Evolutionary conservation across 1,140 invertebrate species (phyloP), one percentile per base, ranked within the genome.

Genomic region (Zaprionus africanus): DNA sequence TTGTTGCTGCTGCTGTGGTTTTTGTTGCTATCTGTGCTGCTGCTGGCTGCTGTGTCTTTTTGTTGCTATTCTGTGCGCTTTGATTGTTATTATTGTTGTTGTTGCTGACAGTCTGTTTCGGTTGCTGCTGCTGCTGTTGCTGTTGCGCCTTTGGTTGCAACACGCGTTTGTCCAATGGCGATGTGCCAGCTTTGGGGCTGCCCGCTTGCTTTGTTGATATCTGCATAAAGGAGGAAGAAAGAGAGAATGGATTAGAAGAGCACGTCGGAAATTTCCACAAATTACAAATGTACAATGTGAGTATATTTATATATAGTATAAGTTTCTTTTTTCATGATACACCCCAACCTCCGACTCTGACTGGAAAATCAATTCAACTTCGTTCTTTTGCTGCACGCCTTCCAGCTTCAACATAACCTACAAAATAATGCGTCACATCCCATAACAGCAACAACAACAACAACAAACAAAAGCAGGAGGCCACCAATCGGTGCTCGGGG

Each of bases 121-220:
- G 56, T 69, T 81, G 41, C 41, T 46, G 91, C 78, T 93, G 91
- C 71, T 93, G 92, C 19, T 92, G 88, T 76, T 93, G 22, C 38
- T 84, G 80, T 56, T 90, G 92, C 78, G 93, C 81, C 80, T 93
- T 93, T 53, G 93, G 92, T 77, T 93, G 93, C 67, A 93, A 82
- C 58, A 93, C 92, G 69, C 93, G 88, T 82, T 93, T 94, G 71
- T 93, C 93, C 71, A 88, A 87, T 79, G 91, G 92, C 56, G 86
- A 88, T 34, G 84, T 82, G 72, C 78, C 73, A 69, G 86, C 78
- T 82, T 92, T 92, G 24, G 86, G 88, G 56, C 86, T 91, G 65
- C 87, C 91, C 53, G 77, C 78, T 79, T 92, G 92, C 77, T 92
- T 93, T 38, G 85, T 91, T 61, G 88, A 91, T 88, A 92, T 92